These are phyloP conservation scores for Gila robusta DNA, from an alignment of 2,797 vertebrate species.

Conservation along the genomic window DNA sequence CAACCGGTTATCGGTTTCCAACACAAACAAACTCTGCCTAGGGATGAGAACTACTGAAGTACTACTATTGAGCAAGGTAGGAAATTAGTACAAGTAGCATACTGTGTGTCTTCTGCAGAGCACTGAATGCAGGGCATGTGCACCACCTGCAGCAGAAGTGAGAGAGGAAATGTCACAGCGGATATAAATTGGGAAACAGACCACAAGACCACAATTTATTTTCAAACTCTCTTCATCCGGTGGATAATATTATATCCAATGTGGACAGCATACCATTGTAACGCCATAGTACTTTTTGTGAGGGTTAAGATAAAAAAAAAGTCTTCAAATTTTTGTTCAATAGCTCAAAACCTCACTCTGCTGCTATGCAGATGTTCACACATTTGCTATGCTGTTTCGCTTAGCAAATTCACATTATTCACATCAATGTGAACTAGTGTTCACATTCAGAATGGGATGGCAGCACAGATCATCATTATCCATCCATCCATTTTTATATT, in stretches of 20 bases:
- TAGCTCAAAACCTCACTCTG: slow-evolving; percentile 29
- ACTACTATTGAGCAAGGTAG: not conserved
- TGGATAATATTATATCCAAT: not conserved
- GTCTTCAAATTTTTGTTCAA: not conserved
- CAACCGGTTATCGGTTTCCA: not conserved
- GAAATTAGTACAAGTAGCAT: not conserved
- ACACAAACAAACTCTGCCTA: not conserved
- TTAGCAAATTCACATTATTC: too few species aligned
- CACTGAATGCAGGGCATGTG: slow-evolving; percentile 7
- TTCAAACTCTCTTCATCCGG: not conserved
- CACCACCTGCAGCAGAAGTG: slow-evolving; percentile 1
- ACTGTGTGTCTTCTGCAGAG: slow-evolving; percentile 6
- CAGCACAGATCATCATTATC: not conserved
- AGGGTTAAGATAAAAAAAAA: not conserved
- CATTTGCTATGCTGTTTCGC: slow-evolving; percentile 33
- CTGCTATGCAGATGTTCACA: slow-evolving; percentile 47
- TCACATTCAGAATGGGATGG: slow-evolving; percentile 2
- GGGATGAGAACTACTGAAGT: not conserved
- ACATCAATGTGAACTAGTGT: too few species aligned
- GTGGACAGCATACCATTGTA: not conserved
- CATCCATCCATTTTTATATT: not conserved
- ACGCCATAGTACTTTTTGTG: too few species aligned
- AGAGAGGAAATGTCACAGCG: slow-evolving; percentile 21
- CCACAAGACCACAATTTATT: slow-evolving; percentile 34
- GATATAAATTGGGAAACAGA: slow-evolving; percentile 16